Percentiles rank a stretch among this genome's conserved stretches.
Evolutionary conservation across 2,113 vertebrate species (phyloP).

Genomic region (Epinephelus moara): DNA sequence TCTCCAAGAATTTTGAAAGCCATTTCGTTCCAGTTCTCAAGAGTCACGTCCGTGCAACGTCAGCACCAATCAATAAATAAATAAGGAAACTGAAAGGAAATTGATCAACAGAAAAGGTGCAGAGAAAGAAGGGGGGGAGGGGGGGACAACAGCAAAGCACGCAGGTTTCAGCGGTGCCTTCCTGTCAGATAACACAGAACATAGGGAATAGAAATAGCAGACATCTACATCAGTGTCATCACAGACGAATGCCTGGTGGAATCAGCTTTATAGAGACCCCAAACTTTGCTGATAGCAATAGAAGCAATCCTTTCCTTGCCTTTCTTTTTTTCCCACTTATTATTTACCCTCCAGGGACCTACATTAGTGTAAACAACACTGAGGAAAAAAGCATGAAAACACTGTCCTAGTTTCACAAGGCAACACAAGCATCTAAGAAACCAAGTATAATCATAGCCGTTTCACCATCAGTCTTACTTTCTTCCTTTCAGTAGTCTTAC

Average conservation of each 20-base stretch:
- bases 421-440: constrained; percentile 76
- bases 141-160: constrained; percentile 5
- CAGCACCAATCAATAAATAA: constrained; percentile 69
- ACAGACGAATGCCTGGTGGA: constrained; percentile 87
- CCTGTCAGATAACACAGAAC: constrained; percentile 35
- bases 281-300: constrained; percentile 88
- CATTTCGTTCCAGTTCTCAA: constrained; percentile 53
- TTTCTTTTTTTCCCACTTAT: constrained; percentile 70
- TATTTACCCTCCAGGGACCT: constrained; percentile 87
- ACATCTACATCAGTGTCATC: constrained; percentile 83
- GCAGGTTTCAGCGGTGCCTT: constrained; percentile 18
- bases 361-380: constrained; percentile 90
- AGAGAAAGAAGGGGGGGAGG: background rate
- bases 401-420: constrained; percentile 85
- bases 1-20: constrained; percentile 56
- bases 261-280: constrained; percentile 88
- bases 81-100: constrained; percentile 57
- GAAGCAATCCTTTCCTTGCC: constrained; percentile 88
- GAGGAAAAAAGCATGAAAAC: constrained; percentile 84
- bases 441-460: constrained; percentile 59
- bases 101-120: constrained; percentile 31
- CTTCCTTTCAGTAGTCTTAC: constrained; percentile 49
- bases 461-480: constrained; percentile 58
- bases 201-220: constrained; percentile 40
- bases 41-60: constrained; percentile 59